Evolutionary conservation across 2,797 vertebrate species (phyloP).

Genomic region (Hydrolagus colliei): DNA sequence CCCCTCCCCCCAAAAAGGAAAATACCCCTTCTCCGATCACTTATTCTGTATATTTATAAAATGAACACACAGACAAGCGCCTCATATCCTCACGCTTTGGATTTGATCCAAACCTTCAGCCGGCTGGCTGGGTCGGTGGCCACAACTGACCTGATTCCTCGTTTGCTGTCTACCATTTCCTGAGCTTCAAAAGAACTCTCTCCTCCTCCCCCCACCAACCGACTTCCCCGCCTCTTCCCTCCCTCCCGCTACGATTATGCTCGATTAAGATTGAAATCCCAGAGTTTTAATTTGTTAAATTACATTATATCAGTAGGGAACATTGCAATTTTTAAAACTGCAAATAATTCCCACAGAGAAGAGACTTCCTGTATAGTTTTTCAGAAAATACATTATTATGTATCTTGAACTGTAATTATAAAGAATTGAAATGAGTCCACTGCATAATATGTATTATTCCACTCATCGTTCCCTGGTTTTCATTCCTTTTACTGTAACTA

Average conservation of each 20-base stretch:
- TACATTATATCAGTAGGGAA: background rate
- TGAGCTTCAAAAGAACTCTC: background rate
- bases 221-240: background rate
- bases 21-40: no score
- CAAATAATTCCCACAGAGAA: background rate
- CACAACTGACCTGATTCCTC: no score
- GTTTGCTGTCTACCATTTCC: no score
- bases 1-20: no score
- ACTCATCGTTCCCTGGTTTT: background rate
- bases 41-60: no score
- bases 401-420: conserved; percentile 24
- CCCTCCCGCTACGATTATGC: background rate
- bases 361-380: conserved; percentile 8
- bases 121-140: no score
- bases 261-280: background rate
- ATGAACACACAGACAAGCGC: no score
- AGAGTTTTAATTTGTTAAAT: background rate
- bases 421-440: background rate
- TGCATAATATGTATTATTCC: background rate
- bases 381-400: background rate
- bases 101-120: no score
- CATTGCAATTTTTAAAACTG: background rate
- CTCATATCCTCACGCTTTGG: no score
- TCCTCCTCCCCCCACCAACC: background rate
- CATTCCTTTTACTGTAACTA: background rate